Evolutionary conservation across 2,888 invertebrate genomes (phyloP).

Genomic region (Drosophila affinis): DNA sequence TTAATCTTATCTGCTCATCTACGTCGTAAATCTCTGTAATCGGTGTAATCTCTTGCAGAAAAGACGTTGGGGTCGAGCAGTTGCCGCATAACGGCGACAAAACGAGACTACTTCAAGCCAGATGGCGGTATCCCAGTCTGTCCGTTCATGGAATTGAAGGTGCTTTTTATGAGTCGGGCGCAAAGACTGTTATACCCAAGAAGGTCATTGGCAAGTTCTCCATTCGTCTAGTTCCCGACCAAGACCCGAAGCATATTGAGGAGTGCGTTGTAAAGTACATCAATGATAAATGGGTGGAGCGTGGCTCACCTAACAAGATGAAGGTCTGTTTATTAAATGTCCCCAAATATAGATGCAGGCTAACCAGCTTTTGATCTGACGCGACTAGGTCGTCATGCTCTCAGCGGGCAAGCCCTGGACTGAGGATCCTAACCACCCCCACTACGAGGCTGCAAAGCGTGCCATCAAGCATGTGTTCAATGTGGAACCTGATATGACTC

Average conservation of each 20-base stretch:
- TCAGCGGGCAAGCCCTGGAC: slow-evolving; percentile 93
- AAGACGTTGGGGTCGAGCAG: slow-evolving; percentile 88
- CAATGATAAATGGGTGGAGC: slow-evolving; percentile 90
- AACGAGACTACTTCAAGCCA: slow-evolving; percentile 93
- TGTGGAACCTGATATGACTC: slow-evolving; percentile 95
- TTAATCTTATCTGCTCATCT: slow-evolving; percentile 53
- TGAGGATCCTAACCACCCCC: slow-evolving; percentile 95
- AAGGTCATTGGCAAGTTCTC: slow-evolving; percentile 99
- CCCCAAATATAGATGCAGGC: neutral
- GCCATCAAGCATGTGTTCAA: slow-evolving; percentile 94
- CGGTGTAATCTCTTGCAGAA: slow-evolving; percentile 56
- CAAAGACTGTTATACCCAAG: slow-evolving; percentile 97
- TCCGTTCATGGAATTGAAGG: slow-evolving; percentile 97
- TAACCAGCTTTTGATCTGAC: neutral
- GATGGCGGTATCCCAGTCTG: slow-evolving; percentile 97
- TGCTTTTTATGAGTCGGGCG: slow-evolving; percentile 96
- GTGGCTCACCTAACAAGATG: slow-evolving; percentile 94
- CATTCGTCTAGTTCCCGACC: slow-evolving; percentile 97
- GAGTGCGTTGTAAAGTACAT: slow-evolving; percentile 91
- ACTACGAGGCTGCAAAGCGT: slow-evolving; percentile 94
- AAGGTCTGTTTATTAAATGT: slow-evolving; percentile 82
- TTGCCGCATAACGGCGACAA: slow-evolving; percentile 92
- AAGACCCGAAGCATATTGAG: slow-evolving; percentile 92
- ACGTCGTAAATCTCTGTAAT: slow-evolving; percentile 50
- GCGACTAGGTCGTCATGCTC: slow-evolving; percentile 57